Evolutionary conservation across 2,888 invertebrate species (phyloP).

Genomic region (Cremastinae sp.): DNA sequence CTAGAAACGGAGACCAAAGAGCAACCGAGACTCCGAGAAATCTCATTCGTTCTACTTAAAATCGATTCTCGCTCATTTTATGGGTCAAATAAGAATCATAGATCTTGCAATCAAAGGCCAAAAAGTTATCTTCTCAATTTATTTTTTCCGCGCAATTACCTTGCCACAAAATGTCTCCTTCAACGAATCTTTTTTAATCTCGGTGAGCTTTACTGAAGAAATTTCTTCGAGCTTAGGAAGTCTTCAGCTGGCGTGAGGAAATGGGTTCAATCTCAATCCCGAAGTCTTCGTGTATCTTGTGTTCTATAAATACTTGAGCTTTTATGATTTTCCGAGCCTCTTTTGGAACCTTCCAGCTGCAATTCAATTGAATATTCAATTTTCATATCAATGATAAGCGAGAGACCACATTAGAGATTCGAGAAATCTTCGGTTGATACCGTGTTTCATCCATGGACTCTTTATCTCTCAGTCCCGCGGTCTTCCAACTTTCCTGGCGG

Average conservation of each 20-base stretch:
- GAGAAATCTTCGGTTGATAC: slow-evolving; percentile 8
- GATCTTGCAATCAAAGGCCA: too few relatives aligned
- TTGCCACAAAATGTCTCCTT: too few relatives aligned
- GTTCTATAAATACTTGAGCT: background rate
- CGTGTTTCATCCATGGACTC: slow-evolving; percentile 13
- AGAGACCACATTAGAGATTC: slow-evolving; percentile 2
- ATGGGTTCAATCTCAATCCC: slow-evolving; percentile 56
- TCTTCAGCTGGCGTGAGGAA: slow-evolving; percentile 59
- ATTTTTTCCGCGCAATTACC: too few relatives aligned
- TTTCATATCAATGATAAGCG: slow-evolving; percentile 52
- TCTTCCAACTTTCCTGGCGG: background rate
- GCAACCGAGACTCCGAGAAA: background rate
- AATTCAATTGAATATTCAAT: slow-evolving; percentile 17
- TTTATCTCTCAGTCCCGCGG: slow-evolving; percentile 12
- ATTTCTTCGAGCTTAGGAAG: slow-evolving; percentile 4
- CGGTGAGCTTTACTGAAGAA: background rate
- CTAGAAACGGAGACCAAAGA: slow-evolving; percentile 1
- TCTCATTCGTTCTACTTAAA: background rate
- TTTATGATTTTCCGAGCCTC: background rate
- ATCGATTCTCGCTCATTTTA: background rate
- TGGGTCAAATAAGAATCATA: too few relatives aligned
- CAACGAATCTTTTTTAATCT: too few relatives aligned
- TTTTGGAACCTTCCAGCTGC: background rate
- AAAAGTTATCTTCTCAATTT: too few relatives aligned
- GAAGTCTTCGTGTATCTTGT: slow-evolving; percentile 60